phyloP scores from a whole-genome alignment of 2,113 vertebrate genomes.

The Pantherophis guttatus region DNA sequence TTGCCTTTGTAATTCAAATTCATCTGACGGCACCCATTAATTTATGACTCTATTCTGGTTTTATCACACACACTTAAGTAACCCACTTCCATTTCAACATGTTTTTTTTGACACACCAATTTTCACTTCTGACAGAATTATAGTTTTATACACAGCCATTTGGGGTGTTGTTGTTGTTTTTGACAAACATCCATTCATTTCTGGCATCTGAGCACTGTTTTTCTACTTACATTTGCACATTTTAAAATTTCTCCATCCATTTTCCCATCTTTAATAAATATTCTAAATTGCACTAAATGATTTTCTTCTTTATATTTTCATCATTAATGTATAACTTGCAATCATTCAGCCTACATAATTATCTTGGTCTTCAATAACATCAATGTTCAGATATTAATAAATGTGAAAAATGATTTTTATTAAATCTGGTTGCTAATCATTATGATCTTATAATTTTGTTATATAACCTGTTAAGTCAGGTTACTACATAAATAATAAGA shows the following conservation, averaged over 20 bases:
- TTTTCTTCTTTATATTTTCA: background rate
- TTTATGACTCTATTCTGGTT: background rate
- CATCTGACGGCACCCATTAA: background rate
- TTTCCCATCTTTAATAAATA: background rate
- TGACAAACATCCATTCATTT: background rate
- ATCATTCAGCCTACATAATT: background rate
- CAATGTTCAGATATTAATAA: background rate
- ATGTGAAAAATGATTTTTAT: background rate
- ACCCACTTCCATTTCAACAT: background rate
- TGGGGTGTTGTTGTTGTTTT: background rate
- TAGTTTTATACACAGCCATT: background rate
- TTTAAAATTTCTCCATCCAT: background rate
- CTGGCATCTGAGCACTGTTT: background rate
- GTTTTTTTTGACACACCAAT: background rate
- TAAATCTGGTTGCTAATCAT: background rate
- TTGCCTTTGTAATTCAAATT: background rate
- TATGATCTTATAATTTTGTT: background rate
- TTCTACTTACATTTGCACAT: background rate
- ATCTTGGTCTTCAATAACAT: background rate
- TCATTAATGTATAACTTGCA: background rate
- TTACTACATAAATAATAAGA: background rate
- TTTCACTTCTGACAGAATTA: background rate
- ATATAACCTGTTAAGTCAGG: background rate
- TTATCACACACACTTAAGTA: background rate
- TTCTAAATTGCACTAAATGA: background rate